Evolutionary conservation across 2,888 invertebrate genomes (phyloP).

Genomic region (Myopa testacea): DNA sequence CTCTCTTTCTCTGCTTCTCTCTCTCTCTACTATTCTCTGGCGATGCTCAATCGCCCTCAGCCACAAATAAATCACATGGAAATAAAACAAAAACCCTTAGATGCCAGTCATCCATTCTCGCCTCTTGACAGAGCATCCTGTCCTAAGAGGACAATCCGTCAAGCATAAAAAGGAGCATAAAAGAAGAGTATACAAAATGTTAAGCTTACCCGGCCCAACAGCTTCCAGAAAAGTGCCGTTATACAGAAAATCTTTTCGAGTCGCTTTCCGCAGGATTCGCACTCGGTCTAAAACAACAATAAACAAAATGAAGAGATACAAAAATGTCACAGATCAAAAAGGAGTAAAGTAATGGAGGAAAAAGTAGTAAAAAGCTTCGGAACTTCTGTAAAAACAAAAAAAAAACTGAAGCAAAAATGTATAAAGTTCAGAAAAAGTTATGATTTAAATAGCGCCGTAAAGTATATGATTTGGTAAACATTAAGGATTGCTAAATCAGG

Average conservation of each 20-base stretch:
- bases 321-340: neutral
- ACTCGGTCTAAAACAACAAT: neutral
- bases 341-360: neutral
- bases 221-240: constrained; percentile 63
- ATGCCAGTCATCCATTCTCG: no score
- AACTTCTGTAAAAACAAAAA: neutral
- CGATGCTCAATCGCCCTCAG: no score
- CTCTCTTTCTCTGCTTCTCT: no score
- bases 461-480: neutral
- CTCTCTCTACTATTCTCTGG: no score
- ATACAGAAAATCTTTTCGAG: constrained; percentile 52
- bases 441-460: neutral
- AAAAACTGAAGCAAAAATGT: neutral
- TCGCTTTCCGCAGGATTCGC: constrained; percentile 48
- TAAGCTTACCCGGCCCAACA: constrained; percentile 57
- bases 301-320: neutral
- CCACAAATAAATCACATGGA: no score
- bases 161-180: no score
- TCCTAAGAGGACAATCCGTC: no score
- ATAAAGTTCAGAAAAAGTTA: no score
- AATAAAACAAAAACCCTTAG: no score
- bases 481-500: no score
- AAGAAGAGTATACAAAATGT: neutral
- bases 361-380: constrained; percentile 1
- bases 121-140: no score